Evolutionary conservation across 1,140 invertebrate genomes (phyloP).

Genomic region (Marisa cornuarietis): DNA sequence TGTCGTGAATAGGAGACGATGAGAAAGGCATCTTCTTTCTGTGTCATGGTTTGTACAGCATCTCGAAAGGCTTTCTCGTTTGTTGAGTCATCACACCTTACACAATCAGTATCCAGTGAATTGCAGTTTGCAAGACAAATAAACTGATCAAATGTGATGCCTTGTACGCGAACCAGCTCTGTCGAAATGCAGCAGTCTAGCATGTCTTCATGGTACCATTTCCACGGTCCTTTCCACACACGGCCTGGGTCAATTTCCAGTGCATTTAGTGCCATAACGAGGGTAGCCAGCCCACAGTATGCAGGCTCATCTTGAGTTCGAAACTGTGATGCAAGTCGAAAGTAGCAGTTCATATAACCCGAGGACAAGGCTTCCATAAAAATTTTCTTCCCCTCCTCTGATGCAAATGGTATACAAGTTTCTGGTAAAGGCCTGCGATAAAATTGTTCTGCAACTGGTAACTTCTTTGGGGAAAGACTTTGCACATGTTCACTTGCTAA

Average conservation of each 20-base stretch:
- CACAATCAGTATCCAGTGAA: constrained; percentile 33
- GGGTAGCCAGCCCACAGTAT: constrained; percentile 65
- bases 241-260: constrained; percentile 63
- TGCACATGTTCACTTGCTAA: background rate
- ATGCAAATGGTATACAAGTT: constrained; percentile 59
- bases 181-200: constrained; percentile 62
- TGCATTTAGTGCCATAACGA: constrained; percentile 63
- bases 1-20: constrained; percentile 60
- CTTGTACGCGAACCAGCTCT: constrained; percentile 44
- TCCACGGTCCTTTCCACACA: constrained; percentile 64
- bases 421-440: constrained; percentile 59
- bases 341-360: constrained; percentile 59
- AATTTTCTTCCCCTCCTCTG: constrained; percentile 57
- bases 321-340: constrained; percentile 62
- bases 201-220: constrained; percentile 66
- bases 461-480: background rate
- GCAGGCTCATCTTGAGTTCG: constrained; percentile 66
- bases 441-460: constrained; percentile 38
- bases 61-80: constrained; percentile 40
- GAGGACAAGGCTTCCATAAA: constrained; percentile 57
- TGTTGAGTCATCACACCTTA: constrained; percentile 10
- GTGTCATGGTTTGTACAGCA: constrained; percentile 35
- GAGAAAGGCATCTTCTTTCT: constrained; percentile 49
- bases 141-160: constrained; percentile 61
- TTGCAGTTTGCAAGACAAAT: constrained; percentile 59